These are phyloP conservation scores for Mormyrus hasselquistii DNA, from an alignment of 2,797 vertebrate species.

Conservation along the genomic window DNA sequence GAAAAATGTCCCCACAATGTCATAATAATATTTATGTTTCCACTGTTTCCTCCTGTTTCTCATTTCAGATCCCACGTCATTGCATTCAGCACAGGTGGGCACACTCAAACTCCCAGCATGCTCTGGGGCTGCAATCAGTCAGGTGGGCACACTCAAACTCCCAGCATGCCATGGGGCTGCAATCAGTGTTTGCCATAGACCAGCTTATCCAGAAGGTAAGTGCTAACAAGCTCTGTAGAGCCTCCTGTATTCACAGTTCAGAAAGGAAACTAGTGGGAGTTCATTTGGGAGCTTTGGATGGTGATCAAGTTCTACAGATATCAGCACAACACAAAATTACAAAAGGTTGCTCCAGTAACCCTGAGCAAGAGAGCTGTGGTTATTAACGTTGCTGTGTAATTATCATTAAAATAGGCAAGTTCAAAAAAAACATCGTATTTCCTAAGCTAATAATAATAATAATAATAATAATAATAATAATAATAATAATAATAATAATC, in stretches of 20 bases:
- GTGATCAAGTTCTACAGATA: neutral
- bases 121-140: neutral
- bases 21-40: neutral
- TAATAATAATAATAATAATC: neutral
- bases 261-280: neutral
- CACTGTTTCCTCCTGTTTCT: neutral
- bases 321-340: neutral
- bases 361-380: neutral
- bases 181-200: constrained; percentile 45
- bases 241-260: neutral
- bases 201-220: constrained; percentile 63
- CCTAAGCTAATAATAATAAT: neutral
- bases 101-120: constrained; percentile 22
- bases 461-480: neutral
- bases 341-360: neutral
- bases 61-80: neutral
- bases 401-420: neutral
- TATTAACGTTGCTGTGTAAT: neutral
- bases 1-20: neutral
- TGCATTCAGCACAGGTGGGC: neutral
- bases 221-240: neutral
- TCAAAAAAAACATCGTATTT: neutral
- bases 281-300: neutral
- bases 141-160: constrained; percentile 16
- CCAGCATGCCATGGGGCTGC: neutral